Evolutionary conservation across 2,797 vertebrate species (phyloP).

Genomic region (Otolemur crassicaudatus): DNA sequence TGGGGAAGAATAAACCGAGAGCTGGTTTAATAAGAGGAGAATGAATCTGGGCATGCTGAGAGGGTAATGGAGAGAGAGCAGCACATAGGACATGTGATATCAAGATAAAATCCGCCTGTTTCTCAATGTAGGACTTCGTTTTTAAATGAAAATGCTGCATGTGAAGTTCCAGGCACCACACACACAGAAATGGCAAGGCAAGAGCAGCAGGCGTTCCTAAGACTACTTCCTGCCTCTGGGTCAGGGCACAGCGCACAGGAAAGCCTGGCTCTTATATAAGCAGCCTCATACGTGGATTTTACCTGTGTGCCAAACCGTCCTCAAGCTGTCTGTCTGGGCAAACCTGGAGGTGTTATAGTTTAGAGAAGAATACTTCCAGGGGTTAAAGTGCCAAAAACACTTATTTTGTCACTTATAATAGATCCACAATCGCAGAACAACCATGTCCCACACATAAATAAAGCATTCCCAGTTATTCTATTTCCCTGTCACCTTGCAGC

Average conservation of each 20-base stretch:
- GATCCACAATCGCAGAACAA: not conserved
- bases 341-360: not conserved
- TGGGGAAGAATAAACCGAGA: not conserved
- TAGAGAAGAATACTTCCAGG: not conserved
- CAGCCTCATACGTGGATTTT: not conserved
- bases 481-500: not conserved
- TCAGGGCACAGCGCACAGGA: not conserved
- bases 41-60: not conserved
- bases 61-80: not conserved
- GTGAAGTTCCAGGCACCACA: not conserved
- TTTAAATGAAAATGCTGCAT: not conserved
- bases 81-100: accelerated
- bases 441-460: not conserved
- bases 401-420: not conserved
- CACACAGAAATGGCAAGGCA: not conserved
- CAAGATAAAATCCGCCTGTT: not conserved
- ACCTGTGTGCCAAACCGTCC: not conserved
- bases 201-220: not conserved
- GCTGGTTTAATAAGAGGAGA: not conserved
- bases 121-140: not conserved
- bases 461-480: not conserved
- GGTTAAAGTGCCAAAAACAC: not conserved
- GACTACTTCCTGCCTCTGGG: not conserved
- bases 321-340: not conserved
- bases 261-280: not conserved